A percentile compares a stretch with the other conserved stretches of the same genome.
phyloP scores from a whole-genome alignment of 2,888 invertebrate species.

The Frankliniella fusca region DNA sequence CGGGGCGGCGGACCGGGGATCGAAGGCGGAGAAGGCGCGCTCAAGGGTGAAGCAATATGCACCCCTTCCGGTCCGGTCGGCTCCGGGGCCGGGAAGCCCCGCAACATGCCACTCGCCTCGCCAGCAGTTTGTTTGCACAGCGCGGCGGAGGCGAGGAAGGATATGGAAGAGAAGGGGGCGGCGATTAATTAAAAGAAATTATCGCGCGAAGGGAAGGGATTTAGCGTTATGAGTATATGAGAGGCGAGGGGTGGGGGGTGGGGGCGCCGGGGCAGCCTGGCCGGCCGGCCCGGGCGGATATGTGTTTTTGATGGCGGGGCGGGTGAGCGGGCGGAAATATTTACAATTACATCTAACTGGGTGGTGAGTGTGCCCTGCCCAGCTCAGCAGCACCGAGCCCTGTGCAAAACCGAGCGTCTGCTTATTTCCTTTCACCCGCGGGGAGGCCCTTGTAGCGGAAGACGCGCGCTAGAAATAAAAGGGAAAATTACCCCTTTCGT shows the following conservation, averaged over 20 bases:
- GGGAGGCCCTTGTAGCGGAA: no score
- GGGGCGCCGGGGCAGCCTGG: not conserved
- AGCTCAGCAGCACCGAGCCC: no score
- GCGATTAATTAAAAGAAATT: not conserved
- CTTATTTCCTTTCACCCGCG: no score
- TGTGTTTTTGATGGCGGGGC: not conserved
- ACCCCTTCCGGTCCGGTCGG: not conserved
- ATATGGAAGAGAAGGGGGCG: no score
- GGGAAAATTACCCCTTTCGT: no score
- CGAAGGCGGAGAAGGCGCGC: not conserved
- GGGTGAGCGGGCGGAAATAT: not conserved
- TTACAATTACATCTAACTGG: no score
- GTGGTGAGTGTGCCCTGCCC: no score
- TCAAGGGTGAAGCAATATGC: constrained; percentile 24
- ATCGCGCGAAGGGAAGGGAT: not conserved
- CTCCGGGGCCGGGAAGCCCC: not conserved
- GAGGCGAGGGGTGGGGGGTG: not conserved
- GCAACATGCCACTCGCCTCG: not conserved
- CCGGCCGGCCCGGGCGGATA: not conserved
- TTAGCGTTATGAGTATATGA: no score
- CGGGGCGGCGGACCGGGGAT: not conserved
- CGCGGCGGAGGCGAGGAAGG: no score
- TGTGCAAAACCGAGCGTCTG: no score
- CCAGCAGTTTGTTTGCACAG: constrained; percentile 14
- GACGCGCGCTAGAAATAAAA: no score